Evolutionary conservation across 2,113 vertebrate species (phyloP), one percentile per base, ranked within the genome.

Genomic region (Synodontis membranacea): DNA sequence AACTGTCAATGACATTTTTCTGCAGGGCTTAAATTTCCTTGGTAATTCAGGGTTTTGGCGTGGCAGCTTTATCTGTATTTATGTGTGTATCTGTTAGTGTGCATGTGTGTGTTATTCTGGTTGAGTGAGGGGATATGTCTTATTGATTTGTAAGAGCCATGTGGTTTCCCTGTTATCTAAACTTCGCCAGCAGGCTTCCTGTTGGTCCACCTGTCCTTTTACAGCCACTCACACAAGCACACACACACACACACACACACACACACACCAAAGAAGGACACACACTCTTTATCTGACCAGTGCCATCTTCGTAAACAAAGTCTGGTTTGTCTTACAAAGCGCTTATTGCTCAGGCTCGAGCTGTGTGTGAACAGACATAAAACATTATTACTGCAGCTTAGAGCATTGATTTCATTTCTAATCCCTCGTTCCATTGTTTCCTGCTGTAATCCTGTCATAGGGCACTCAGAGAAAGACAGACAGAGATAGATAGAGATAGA

Each of bases 81-180:
- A 31, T 46, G 37, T 70, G 68, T 74, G 70, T 60, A 19, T 86
- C 12, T 64, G 60, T 86, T 72, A 82, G 87, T 66, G 87, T 31
- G 70, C 12, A 11, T 64, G 39, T 58, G 78, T 78, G 52, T 87
- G 58, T 84, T 90, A 84, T 91, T 89, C 88, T 83, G 88, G 82
- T 86, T 89, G 91, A 91, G 89, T 90, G 88, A 88, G 88, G 90
- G 92, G 93, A 94, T 93, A 92, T 94, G 93, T 93, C 58, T 88
- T 94, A 94, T 94, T 93, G 94, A 94, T 94, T 92, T 88, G 90
- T 86, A 91, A 88, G 82, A 86, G 86, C 84, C 60, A 86, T 87
- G 91, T 92, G 88, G 87, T 92, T 93, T 89, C 91, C 86, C 89
- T 91, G 89, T 91, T 91, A 92, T 93, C 91, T 92, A 90, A 92